Conservation (phyloP, 1,140 invertebrate species). For the Pomacea maculata region DNA sequence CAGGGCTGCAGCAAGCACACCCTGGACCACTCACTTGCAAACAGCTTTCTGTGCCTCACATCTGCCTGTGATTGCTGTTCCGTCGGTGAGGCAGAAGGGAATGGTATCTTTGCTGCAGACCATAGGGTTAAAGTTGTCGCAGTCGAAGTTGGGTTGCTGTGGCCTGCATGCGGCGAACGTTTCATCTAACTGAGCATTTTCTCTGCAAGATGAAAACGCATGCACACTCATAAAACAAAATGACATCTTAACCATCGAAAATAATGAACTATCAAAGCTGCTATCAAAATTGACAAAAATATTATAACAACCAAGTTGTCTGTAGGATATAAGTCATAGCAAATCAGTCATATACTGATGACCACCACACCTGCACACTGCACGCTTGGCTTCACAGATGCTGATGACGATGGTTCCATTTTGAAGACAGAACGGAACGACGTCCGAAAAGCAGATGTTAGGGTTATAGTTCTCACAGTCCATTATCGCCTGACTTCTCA, state of each 20-base stretch:
- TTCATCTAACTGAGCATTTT: neutral
- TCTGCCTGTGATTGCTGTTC: conserved; percentile 6
- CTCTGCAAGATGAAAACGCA: neutral
- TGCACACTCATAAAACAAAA: neutral
- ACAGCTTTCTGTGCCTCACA: conserved; percentile 8
- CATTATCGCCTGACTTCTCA: too few relatives aligned
- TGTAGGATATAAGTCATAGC: too few relatives aligned
- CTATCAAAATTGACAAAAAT: too few relatives aligned
- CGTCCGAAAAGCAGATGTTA: too few relatives aligned
- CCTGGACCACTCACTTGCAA: conserved; percentile 4
- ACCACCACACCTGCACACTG: too few relatives aligned
- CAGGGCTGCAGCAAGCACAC: neutral
- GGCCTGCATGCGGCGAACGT: neutral
- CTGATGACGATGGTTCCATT: too few relatives aligned
- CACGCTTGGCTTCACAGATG: too few relatives aligned
- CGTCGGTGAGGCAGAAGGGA: conserved; percentile 8
- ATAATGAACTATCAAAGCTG: too few relatives aligned
- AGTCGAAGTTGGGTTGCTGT: neutral
- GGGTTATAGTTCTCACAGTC: too few relatives aligned
- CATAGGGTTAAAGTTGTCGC: conserved; percentile 6
- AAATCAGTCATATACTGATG: neutral
- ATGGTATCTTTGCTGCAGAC: conserved; percentile 6
- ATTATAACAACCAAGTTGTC: neutral
- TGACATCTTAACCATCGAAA: neutral
- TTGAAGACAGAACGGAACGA: too few relatives aligned